Conservation (phyloP, 2,888 invertebrate genomes). For the Eristalis pertinax region DNA sequence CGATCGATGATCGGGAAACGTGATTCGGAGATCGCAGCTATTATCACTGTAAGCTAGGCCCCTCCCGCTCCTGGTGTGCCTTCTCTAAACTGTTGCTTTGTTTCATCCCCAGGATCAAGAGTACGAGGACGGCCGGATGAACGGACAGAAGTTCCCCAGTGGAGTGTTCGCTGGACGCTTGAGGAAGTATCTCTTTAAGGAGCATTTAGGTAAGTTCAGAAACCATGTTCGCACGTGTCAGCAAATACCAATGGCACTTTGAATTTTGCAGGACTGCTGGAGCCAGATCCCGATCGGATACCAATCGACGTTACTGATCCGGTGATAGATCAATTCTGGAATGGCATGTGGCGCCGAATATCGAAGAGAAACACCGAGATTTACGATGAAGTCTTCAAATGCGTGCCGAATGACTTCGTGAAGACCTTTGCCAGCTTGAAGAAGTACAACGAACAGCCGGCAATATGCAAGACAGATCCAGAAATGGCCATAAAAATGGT, state of each 20-base stretch:
- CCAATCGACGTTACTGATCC: constrained; percentile 89
- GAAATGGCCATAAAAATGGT: constrained; percentile 88
- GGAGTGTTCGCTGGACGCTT: constrained; percentile 94
- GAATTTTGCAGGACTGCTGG: constrained; percentile 81
- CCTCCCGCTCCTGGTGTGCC: background rate
- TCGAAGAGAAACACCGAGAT: constrained; percentile 92
- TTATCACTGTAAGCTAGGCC: constrained; percentile 87
- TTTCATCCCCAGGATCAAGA: constrained; percentile 85
- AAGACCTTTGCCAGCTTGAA: constrained; percentile 89
- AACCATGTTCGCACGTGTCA: constrained; percentile 77
- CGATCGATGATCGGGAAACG: constrained; percentile 95
- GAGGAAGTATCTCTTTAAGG: constrained; percentile 92
- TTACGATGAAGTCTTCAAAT: constrained; percentile 96
- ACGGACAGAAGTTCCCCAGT: constrained; percentile 89
- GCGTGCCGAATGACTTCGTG: constrained; percentile 92
- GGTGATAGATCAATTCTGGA: constrained; percentile 90
- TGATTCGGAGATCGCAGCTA: constrained; percentile 96
- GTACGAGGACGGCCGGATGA: constrained; percentile 91
- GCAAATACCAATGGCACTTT: background rate
- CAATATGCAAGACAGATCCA: constrained; percentile 88
- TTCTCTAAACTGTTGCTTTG: constrained; percentile 73
- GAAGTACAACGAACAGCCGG: constrained; percentile 88
- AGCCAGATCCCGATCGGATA: constrained; percentile 81
- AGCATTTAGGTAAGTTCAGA: constrained; percentile 89
- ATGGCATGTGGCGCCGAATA: constrained; percentile 90